Evolutionary conservation across 2,797 vertebrate genomes (phyloP), one percentile per base, ranked within the genome.

Genomic region (Halcyon chelicuti): DNA sequence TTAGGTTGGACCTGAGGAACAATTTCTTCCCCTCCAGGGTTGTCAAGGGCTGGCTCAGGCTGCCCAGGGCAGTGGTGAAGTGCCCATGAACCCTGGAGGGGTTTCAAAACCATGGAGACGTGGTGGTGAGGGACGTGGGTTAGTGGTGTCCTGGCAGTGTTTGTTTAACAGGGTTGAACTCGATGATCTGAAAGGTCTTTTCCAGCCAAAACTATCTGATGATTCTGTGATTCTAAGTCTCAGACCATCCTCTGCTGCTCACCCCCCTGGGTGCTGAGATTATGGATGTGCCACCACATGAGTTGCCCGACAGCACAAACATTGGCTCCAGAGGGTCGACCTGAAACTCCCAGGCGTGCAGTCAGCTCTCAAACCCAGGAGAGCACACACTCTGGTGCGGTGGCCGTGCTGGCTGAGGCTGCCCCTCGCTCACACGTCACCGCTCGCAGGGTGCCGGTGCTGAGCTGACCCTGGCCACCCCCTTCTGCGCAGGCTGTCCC

Each of bases 361-460:
- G 26, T 25, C 14, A 14, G 47, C 25, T 79, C 62, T 71, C 17
- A 22, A 9, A 40, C 46, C 29, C 49, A 42, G 26, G 29, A 19
- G 4, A 82, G 55, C 31, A 22, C 54, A 57, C 4, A 63, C 19
- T 31, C n/a, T 1, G 1, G 37, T 0, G 0, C 0, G 5, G 61
- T 28, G 42, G 70, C 73, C 42, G n/a, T 31, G 60, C 51, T 23
- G 49, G 54, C 35, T 71, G 62, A 49, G 23, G 54, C 67, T 73
- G 82, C 20, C 65, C 60, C 68, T 72, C 0, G 0, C 44, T 5
- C 2, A 7, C 2, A 1, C 0, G 0, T 46, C 1, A 0, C 26
- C 42, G 29, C 47, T 60, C 0, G 0, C 26, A 21, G 21, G 26
- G 13, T 40, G 60, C 39, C 0, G 3, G 70, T 8, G 28, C 12